Evolutionary conservation across 2,113 vertebrate species (phyloP).

Genomic region (Hydropotes inermis): DNA sequence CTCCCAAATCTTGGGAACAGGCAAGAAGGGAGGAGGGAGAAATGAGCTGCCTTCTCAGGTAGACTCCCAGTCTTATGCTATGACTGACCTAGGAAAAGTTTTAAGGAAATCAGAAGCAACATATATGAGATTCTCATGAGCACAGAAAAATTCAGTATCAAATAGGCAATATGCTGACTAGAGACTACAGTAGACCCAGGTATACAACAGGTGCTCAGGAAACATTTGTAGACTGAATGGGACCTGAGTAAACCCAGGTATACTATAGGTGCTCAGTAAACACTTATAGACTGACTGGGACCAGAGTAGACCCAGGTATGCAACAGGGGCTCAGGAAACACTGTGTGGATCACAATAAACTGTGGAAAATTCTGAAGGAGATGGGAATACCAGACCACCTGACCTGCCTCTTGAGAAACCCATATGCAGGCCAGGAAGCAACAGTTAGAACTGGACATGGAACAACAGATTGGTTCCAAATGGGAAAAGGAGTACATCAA

Average conservation of each 20-base stretch:
- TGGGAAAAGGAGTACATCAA: too few relatives aligned
- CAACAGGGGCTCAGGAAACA: not conserved
- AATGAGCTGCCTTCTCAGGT: not conserved
- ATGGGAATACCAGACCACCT: too few relatives aligned
- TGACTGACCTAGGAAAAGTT: not conserved
- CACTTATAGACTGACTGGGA: not conserved
- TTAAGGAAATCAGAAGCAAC: not conserved
- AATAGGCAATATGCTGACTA: not conserved
- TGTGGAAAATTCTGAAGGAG: too few relatives aligned
- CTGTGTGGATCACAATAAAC: too few relatives aligned
- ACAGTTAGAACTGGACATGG: too few relatives aligned
- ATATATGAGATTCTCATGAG: not conserved
- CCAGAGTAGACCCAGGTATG: not conserved
- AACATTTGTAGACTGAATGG: not conserved
- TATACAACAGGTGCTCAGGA: not conserved
- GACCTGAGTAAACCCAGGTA: not conserved
- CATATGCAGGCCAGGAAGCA: too few relatives aligned
- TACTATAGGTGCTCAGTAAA: not conserved
- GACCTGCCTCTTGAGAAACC: too few relatives aligned
- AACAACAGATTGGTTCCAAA: too few relatives aligned
- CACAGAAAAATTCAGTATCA: not conserved
- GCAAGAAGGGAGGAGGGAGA: not conserved
- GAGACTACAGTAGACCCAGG: not conserved
- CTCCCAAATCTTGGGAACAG: not conserved
- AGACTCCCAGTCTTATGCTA: not conserved